phyloP scores from a whole-genome alignment of 2,113 vertebrate species.

The Barbus barbus region DNA sequence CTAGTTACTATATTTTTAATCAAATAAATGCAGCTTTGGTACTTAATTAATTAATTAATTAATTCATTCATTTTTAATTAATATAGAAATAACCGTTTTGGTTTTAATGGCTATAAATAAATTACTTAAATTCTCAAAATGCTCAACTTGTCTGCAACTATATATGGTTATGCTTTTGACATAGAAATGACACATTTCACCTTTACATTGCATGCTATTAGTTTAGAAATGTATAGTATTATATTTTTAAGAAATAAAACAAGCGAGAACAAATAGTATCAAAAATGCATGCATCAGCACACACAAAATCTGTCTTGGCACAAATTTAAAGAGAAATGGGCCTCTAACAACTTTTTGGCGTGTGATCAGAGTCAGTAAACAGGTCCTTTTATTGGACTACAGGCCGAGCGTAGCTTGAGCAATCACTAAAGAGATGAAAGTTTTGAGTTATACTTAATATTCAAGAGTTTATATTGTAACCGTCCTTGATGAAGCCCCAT shows the following conservation, averaged over 20 bases:
- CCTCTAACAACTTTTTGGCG: not conserved
- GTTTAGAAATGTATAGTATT: not conserved
- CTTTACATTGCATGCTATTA: no score
- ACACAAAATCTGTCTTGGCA: slow-evolving; percentile 5
- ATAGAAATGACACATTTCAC: not conserved
- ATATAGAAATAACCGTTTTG: no score
- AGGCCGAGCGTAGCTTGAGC: not conserved
- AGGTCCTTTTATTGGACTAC: slow-evolving; percentile 15
- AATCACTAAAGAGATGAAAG: not conserved
- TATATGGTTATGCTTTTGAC: not conserved
- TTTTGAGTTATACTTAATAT: not conserved
- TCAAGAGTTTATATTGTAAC: slow-evolving; percentile 25
- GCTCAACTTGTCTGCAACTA: not conserved
- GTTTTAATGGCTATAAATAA: no score
- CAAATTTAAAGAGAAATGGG: not conserved
- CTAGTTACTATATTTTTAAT: not conserved
- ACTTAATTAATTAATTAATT: no score
- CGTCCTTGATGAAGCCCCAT: not conserved
- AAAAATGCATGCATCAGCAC: not conserved
- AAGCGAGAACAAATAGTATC: not conserved
- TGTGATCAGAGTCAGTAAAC: slow-evolving; percentile 17
- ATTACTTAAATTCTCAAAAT: no score
- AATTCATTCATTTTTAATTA: no score
- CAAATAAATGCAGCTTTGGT: not conserved
- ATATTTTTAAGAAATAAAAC: not conserved